A percentile compares a stretch with the other conserved stretches of the same genome.
Conservation (phyloP, 2,888 invertebrate species). For the Melanostoma mellinum region DNA sequence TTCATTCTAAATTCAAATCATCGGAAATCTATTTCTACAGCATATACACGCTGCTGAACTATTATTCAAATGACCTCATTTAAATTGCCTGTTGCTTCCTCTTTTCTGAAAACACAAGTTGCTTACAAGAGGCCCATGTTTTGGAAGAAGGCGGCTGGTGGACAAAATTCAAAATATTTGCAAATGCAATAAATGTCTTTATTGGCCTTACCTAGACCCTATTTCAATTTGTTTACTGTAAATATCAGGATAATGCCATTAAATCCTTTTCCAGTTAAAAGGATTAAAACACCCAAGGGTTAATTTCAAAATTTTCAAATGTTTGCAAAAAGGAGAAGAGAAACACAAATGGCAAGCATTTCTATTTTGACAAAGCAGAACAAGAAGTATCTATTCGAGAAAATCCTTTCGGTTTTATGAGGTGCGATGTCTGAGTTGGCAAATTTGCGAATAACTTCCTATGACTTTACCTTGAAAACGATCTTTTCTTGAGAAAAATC, state of each 20-base stretch:
- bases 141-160: conserved; percentile 60
- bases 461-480: conserved; percentile 23
- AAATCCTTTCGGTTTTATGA: conserved; percentile 54
- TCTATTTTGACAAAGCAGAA: conserved; percentile 6
- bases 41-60: neutral
- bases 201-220: conserved; percentile 30
- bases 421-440: conserved; percentile 41
- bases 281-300: conserved; percentile 73
- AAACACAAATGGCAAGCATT: conserved; percentile 4
- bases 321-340: conserved; percentile 36
- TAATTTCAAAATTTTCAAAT: conserved; percentile 30
- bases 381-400: neutral
- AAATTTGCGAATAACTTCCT: conserved; percentile 49
- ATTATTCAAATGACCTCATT: conserved; percentile 20
- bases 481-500: conserved; percentile 1
- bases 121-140: conserved; percentile 30
- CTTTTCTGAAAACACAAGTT: neutral
- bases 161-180: conserved; percentile 37
- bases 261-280: conserved; percentile 78
- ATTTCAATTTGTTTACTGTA: conserved; percentile 78
- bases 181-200: conserved; percentile 50
- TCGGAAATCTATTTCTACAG: no score
- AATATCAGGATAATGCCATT: conserved; percentile 79
- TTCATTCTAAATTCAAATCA: no score
- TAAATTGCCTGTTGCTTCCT: conserved; percentile 54